phyloP scores from a whole-genome alignment of 2,888 invertebrate genomes.

The Meliscaeva auricollis region DNA sequence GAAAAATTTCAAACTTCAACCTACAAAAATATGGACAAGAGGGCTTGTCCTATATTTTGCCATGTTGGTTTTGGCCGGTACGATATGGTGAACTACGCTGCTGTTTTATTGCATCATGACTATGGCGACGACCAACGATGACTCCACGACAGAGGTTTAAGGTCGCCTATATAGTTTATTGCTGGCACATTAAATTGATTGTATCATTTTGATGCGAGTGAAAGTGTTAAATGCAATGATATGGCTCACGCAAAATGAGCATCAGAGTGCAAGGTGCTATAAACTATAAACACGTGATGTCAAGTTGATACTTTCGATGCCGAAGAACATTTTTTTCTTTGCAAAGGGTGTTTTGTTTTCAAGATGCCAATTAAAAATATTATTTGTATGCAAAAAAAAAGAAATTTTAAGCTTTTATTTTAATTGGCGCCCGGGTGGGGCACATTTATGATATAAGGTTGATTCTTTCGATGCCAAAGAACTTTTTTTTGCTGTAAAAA shows the following conservation, averaged over 20 bases:
- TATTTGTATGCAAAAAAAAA: too few species aligned
- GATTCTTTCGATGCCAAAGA: too few species aligned
- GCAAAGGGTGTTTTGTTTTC: neutral
- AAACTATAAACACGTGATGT: neutral
- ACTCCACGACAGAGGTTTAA: conserved; percentile 33
- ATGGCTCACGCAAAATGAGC: conserved; percentile 37
- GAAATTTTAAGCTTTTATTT: too few species aligned
- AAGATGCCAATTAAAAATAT: too few species aligned
- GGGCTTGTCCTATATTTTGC: conserved; percentile 40
- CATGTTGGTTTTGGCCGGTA: conserved; percentile 14
- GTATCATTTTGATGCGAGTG: conserved; percentile 38
- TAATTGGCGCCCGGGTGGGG: too few species aligned
- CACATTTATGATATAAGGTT: too few species aligned
- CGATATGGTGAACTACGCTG: conserved; percentile 34
- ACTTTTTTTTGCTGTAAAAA: too few species aligned
- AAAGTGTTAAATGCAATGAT: conserved; percentile 35
- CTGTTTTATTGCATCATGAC: conserved; percentile 61
- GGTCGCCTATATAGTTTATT: conserved; percentile 59
- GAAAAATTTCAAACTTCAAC: conserved; percentile 2
- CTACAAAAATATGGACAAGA: conserved; percentile 36
- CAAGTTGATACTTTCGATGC: neutral
- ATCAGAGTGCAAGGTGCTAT: neutral
- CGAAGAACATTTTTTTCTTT: neutral
- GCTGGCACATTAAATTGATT: conserved; percentile 63
- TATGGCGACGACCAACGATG: neutral